These are phyloP conservation scores for Anolis sagrei DNA, from an alignment of 2,113 vertebrate genomes.

Conservation along the genomic window DNA sequence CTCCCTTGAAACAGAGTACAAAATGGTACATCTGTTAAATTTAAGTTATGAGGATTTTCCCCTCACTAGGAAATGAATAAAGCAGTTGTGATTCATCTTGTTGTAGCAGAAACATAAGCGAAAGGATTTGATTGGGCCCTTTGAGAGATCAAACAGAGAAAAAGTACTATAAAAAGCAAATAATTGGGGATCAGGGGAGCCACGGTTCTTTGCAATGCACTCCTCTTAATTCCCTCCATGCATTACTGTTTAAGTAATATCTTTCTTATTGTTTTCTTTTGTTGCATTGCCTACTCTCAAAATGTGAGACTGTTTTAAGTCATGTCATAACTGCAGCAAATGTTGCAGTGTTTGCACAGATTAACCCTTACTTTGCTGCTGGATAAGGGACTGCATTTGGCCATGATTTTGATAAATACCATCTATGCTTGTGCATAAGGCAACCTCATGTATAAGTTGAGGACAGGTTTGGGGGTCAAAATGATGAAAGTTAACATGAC, in stretches of 20 bases:
- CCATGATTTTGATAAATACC: too few species aligned
- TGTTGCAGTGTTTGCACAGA: background rate
- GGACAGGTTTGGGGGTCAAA: too few species aligned
- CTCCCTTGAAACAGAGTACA: background rate
- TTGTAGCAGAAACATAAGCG: slow-evolving; percentile 40
- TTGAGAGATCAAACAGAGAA: slow-evolving; percentile 43
- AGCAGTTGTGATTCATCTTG: slow-evolving; percentile 42
- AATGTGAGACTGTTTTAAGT: slow-evolving; percentile 27
- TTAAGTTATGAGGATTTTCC: background rate
- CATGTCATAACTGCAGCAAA: slow-evolving; percentile 17
- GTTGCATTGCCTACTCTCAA: slow-evolving; percentile 11
- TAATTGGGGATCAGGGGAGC: slow-evolving; percentile 42
- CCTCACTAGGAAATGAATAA: slow-evolving; percentile 26
- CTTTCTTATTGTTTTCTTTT: slow-evolving; percentile 30
- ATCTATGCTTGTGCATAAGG: too few species aligned
- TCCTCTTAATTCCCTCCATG: slow-evolving; percentile 45
- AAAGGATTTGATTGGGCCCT: slow-evolving; percentile 34
- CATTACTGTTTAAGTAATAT: slow-evolving; percentile 55
- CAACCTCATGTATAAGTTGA: too few species aligned
- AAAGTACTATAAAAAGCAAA: slow-evolving; percentile 45
- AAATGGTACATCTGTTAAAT: slow-evolving; percentile 24
- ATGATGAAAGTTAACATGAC: too few species aligned
- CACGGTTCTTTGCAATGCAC: slow-evolving; percentile 22
- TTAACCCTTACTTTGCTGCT: background rate
- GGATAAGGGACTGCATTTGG: too few species aligned